Conservation (phyloP, 2,113 vertebrate genomes). For the Gallinago jamesoni region DNA sequence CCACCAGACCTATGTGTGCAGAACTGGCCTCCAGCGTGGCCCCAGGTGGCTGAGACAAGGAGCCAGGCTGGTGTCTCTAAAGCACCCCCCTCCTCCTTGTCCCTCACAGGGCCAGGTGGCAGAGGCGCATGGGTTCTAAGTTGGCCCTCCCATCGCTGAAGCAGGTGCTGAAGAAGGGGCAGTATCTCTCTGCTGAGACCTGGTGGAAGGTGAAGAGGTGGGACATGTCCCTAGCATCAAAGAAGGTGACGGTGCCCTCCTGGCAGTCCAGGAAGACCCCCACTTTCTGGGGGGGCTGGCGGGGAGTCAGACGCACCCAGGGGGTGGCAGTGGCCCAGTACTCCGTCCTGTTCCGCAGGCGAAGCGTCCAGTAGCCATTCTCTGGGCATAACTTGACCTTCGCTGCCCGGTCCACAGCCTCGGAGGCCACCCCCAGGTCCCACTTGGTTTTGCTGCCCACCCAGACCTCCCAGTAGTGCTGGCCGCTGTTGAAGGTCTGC, state of each 20-base stretch:
- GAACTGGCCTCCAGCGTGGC: neutral
- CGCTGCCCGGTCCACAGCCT: conserved; percentile 71
- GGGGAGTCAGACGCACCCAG: conserved; percentile 74
- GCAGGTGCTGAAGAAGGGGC: conserved; percentile 88
- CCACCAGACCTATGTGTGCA: neutral
- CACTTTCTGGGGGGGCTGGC: conserved; percentile 44
- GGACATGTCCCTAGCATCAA: conserved; percentile 78
- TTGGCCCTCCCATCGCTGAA: conserved; percentile 71
- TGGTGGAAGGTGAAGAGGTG: conserved; percentile 80
- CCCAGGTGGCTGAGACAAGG: neutral
- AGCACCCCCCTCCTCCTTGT: fast-evolving
- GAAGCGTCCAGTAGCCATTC: conserved; percentile 84
- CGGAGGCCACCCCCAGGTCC: conserved; percentile 84
- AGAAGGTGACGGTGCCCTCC: conserved; percentile 80
- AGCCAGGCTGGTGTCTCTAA: neutral
- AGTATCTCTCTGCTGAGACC: conserved; percentile 69
- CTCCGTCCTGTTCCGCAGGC: conserved; percentile 73
- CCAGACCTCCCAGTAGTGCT: conserved; percentile 87
- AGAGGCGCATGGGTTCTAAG: conserved; percentile 78
- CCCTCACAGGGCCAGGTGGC: conserved; percentile 69
- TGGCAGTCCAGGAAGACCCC: conserved; percentile 83
- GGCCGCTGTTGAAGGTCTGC: conserved; percentile 76
- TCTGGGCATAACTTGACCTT: conserved; percentile 81
- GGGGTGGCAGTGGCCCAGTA: conserved; percentile 81
- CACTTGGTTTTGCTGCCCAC: conserved; percentile 85